Evolutionary conservation across 1,140 invertebrate species (phyloP), one percentile per base, ranked within the genome.

Genomic region (Drosophila busckii): DNA sequence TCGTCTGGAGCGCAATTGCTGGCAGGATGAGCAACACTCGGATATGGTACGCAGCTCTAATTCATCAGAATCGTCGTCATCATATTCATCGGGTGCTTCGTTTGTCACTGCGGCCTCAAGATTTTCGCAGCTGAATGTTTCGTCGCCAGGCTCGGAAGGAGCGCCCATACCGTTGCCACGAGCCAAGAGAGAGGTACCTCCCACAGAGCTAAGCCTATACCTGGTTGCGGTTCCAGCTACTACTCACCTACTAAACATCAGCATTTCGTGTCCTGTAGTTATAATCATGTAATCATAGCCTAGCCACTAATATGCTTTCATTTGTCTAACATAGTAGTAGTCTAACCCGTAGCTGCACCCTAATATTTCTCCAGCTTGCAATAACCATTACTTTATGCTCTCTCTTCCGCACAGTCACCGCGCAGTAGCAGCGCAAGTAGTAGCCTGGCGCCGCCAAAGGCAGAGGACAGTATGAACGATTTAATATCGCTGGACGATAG

Each of bases 401-500:
- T 58, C 12, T 34, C 26, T 10, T 31, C 40, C 41, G 8, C 45
- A 48, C 60, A 80, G 65, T 76, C 70, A 5, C 37, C 69, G 17
- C 63, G 70, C 16, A 76, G 40, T 59, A 83, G 53, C 56, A 63
- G 22, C 61, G n/a, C n/a, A n/a, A n/a, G n/a, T n/a, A n/a, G n/a
- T n/a, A 64, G 22, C 44, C 63, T 26, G 5, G 31, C 53, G 25
- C 52, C 55, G 15, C 25, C 56, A 9, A 55, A 50, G 8, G 49
- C 49, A 38, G 69, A 84, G 26, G 84, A 84, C 40, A 83, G 71
- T 34, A 83, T 86, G 58, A 87, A 85, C 17, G 83, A 87, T 82
- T 61, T 87, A 38, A 87, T 87, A 78, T 84, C 69, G 70, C 70
- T 87, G 69, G 84, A 86, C 65, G 82, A 87, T 84, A 86, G 84